A percentile compares a stretch with the other conserved stretches of the same genome.
Evolutionary conservation across 2,113 vertebrate species (phyloP).

Genomic region (Siphamia tubifer): DNA sequence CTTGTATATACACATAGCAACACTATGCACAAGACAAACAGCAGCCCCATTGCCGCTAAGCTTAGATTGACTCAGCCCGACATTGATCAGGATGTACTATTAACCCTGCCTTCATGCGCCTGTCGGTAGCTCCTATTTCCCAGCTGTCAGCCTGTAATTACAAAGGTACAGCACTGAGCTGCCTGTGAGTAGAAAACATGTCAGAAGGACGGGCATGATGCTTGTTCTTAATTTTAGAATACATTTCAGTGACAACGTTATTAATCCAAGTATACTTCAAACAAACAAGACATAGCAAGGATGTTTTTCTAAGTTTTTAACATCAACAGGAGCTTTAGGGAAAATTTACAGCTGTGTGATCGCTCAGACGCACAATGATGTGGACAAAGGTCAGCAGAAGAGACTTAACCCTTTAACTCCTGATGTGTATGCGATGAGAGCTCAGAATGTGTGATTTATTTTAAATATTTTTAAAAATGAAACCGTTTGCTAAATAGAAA

Average conservation of each 20-base stretch:
- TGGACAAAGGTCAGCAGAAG: background rate
- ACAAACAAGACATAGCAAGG: background rate
- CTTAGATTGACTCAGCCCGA: conserved; percentile 28
- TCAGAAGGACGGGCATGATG: background rate
- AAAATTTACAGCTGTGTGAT: background rate
- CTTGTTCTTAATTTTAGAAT: conserved; percentile 11
- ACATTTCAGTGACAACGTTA: conserved; percentile 8
- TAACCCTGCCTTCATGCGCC: conserved; percentile 24
- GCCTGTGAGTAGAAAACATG: conserved; percentile 18
- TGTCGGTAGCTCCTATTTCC: conserved; percentile 15
- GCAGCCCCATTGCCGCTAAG: background rate
- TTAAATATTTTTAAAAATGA: too few relatives aligned
- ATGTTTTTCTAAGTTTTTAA: background rate
- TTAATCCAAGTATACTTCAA: conserved; percentile 7
- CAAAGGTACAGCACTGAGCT: background rate
- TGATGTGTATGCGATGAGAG: too few relatives aligned
- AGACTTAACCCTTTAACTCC: too few relatives aligned
- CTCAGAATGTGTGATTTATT: too few relatives aligned
- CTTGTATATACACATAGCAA: background rate
- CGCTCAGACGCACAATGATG: background rate
- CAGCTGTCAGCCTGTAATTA: conserved; percentile 35
- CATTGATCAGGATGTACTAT: conserved; percentile 33
- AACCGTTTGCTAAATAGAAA: too few relatives aligned
- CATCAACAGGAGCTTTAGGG: background rate
- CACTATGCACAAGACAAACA: conserved; percentile 4